phyloP scores from a whole-genome alignment of 2,113 vertebrate species.

The Redunca redunca region DNA sequence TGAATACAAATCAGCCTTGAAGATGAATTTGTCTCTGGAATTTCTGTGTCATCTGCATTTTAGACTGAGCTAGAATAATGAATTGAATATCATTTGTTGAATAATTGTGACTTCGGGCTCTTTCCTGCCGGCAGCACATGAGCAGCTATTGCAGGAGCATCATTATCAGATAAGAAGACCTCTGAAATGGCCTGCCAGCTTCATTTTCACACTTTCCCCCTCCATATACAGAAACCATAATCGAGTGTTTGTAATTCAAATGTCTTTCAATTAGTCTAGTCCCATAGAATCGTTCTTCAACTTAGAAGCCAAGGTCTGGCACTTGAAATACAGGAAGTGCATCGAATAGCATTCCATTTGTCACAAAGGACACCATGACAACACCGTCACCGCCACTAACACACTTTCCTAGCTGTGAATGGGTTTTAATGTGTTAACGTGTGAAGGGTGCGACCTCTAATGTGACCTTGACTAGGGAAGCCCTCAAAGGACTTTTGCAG shows the following conservation, averaged over 20 bases:
- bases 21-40: background rate
- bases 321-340: background rate
- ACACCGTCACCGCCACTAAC: fast-evolving
- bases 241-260: background rate
- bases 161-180: too few relatives aligned
- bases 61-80: background rate
- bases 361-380: too few relatives aligned
- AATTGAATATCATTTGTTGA: background rate
- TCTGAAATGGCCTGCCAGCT: background rate
- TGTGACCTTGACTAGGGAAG: background rate
- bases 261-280: background rate
- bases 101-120: background rate
- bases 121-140: background rate
- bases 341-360: background rate
- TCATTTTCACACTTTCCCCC: background rate
- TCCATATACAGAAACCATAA: background rate
- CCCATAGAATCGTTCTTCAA: background rate
- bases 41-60: background rate
- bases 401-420: background rate
- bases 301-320: background rate
- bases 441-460: background rate
- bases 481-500: background rate
- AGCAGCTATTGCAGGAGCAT: background rate
- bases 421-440: background rate
- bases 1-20: background rate